Percentiles rank a stretch among this genome's conserved stretches.
These are phyloP conservation scores for Tachina lurida DNA, from an alignment of 2,888 invertebrate genomes.

Conservation along the genomic window DNA sequence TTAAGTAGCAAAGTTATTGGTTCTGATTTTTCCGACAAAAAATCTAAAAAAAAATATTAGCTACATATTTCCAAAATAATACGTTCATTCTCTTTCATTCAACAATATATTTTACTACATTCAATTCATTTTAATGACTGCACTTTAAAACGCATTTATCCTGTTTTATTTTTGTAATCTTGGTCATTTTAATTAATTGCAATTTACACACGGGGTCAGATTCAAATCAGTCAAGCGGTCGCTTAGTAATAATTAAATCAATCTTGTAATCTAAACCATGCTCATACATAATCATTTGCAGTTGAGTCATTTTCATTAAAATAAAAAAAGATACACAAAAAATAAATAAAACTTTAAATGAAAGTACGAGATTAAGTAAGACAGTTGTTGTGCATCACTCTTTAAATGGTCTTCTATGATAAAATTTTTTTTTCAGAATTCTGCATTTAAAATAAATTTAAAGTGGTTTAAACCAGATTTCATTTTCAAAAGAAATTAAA, in stretches of 20 bases:
- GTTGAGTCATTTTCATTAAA: conserved; percentile 45
- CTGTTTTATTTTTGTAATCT: conserved; percentile 53
- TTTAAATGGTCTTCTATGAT: neutral
- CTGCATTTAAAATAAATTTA: conserved; percentile 10
- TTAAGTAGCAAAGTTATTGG: too few relatives aligned
- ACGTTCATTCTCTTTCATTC: neutral
- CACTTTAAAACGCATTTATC: conserved; percentile 52
- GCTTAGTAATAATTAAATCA: conserved; percentile 68
- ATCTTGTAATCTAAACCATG: conserved; percentile 48
- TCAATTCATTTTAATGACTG: conserved; percentile 15
- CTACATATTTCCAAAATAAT: too few relatives aligned
- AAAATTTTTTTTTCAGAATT: conserved; percentile 40
- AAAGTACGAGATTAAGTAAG: neutral
- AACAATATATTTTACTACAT: neutral
- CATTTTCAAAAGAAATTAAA: conserved; percentile 30
- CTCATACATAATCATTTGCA: conserved; percentile 6
- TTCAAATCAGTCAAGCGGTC: conserved; percentile 36
- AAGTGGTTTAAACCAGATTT: conserved; percentile 62
- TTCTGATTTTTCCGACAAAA: too few relatives aligned
- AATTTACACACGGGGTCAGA: conserved; percentile 69
- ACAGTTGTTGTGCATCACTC: neutral
- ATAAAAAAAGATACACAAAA: conserved; percentile 9
- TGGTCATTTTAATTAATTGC: conserved; percentile 67
- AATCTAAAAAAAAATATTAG: too few relatives aligned
- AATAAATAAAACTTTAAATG: neutral